A percentile compares a stretch with the other conserved stretches of the same genome.
phyloP scores from a whole-genome alignment of 2,113 vertebrate genomes.

The Himantopus leucocephalus region DNA sequence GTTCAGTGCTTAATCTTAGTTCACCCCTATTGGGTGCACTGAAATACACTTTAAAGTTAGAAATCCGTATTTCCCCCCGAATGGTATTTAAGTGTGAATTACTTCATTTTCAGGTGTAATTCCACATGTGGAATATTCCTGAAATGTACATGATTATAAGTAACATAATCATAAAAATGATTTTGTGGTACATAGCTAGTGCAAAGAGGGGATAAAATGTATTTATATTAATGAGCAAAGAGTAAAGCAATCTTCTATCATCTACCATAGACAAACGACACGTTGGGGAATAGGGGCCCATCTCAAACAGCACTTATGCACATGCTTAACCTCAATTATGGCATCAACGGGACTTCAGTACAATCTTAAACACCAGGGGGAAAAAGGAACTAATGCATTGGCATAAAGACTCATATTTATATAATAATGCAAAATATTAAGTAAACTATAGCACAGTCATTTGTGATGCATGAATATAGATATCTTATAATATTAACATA shows the following conservation, averaged over 20 bases:
- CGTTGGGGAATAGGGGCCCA: background rate
- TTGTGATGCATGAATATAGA: constrained; percentile 5
- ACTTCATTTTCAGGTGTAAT: background rate
- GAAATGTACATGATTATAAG: background rate
- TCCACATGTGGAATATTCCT: background rate
- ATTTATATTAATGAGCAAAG: constrained; percentile 41
- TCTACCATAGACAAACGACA: background rate
- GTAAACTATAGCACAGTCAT: background rate
- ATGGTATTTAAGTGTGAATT: background rate
- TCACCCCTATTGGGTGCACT: background rate
- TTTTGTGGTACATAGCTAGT: background rate
- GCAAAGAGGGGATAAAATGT: background rate
- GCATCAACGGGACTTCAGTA: background rate
- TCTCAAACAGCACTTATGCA: constrained; percentile 24
- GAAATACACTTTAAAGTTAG: background rate
- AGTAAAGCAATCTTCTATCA: constrained; percentile 8
- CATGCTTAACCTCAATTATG: constrained; percentile 35
- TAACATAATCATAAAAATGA: background rate
- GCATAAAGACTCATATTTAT: background rate
- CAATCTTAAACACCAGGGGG: background rate
- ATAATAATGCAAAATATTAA: constrained; percentile 35
- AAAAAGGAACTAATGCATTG: background rate
- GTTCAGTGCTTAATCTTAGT: background rate
- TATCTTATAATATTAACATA: constrained; percentile 23
- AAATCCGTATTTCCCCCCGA: background rate